phyloP scores from a whole-genome alignment of 2,113 vertebrate genomes.

The Psephotus haematonotus region DNA sequence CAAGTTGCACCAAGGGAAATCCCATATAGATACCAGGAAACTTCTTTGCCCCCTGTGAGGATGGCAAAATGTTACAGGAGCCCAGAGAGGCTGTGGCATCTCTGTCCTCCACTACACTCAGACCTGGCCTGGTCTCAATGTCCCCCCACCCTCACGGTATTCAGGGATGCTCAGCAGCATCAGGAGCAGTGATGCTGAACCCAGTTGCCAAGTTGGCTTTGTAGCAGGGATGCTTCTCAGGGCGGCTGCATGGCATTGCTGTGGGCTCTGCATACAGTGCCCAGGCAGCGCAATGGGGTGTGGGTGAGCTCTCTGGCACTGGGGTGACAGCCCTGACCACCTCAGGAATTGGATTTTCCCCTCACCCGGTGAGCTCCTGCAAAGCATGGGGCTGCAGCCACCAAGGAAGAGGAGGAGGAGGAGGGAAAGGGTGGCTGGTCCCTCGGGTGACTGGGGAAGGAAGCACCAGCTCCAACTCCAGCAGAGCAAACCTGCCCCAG shows the following conservation, averaged over 20 bases:
- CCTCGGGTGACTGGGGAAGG: not conserved
- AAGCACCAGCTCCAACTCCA: not conserved
- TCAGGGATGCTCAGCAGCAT: not conserved
- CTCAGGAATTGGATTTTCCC: fast-evolving
- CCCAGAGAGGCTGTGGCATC: not conserved
- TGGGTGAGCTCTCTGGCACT: fast-evolving
- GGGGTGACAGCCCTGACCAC: not conserved
- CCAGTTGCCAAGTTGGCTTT: not conserved
- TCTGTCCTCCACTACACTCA: not conserved
- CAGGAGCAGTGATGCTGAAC: not conserved
- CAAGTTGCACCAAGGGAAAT: conserved; percentile 5
- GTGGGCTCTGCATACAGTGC: not conserved
- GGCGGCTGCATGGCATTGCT: not conserved
- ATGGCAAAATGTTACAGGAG: not conserved
- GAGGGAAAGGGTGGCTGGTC: not conserved
- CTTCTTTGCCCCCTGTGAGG: not conserved
- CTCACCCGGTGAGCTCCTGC: not conserved
- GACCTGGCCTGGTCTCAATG: not conserved
- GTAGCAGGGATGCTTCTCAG: not conserved
- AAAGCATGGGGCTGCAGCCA: not conserved
- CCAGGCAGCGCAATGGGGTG: not conserved
- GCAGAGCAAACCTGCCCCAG: not conserved
- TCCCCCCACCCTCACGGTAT: not conserved
- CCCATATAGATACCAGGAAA: not conserved
- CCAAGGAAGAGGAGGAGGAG: not conserved